These are phyloP conservation scores for Gouania willdenowi DNA, from an alignment of 2,797 vertebrate species.

Conservation along the genomic window DNA sequence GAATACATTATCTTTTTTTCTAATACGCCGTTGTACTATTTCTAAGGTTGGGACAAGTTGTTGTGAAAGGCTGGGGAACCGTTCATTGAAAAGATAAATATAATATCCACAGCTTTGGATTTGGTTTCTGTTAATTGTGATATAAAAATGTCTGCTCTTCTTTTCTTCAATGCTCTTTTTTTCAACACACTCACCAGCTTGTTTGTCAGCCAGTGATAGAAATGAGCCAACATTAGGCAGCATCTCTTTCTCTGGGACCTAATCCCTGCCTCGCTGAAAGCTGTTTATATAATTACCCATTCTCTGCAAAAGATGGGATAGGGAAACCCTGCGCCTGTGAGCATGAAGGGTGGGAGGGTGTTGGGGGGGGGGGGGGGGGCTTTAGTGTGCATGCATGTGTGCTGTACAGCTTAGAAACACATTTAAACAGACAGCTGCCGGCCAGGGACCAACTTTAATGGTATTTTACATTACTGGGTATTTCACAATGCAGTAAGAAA, in stretches of 20 bases:
- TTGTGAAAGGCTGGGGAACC: too few relatives aligned
- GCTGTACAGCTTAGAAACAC: constrained; percentile 28
- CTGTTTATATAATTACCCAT: constrained; percentile 69
- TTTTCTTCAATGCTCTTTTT: constrained; percentile 8
- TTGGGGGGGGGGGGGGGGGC: neutral
- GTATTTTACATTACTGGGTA: constrained; percentile 48
- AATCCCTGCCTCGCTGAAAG: constrained; percentile 55
- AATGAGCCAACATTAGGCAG: constrained; percentile 47
- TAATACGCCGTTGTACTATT: too few relatives aligned
- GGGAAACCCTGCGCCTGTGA: constrained; percentile 19
- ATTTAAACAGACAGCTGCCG: constrained; percentile 34
- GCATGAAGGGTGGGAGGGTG: constrained; percentile 7
- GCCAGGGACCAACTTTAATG: constrained; percentile 51
- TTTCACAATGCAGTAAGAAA: constrained; percentile 35
- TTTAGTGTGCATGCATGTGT: neutral
- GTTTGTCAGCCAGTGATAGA: constrained; percentile 43
- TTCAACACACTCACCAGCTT: constrained; percentile 14
- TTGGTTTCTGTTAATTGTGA: too few relatives aligned
- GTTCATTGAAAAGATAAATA: too few relatives aligned
- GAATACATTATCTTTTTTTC: too few relatives aligned
- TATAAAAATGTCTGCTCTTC: too few relatives aligned
- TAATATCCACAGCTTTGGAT: too few relatives aligned
- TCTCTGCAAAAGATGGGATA: constrained; percentile 53
- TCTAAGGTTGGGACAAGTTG: too few relatives aligned
- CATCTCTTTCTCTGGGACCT: constrained; percentile 47